phyloP scores from a whole-genome alignment of 2,888 invertebrate genomes.

The Herminia tarsipennalis region DNA sequence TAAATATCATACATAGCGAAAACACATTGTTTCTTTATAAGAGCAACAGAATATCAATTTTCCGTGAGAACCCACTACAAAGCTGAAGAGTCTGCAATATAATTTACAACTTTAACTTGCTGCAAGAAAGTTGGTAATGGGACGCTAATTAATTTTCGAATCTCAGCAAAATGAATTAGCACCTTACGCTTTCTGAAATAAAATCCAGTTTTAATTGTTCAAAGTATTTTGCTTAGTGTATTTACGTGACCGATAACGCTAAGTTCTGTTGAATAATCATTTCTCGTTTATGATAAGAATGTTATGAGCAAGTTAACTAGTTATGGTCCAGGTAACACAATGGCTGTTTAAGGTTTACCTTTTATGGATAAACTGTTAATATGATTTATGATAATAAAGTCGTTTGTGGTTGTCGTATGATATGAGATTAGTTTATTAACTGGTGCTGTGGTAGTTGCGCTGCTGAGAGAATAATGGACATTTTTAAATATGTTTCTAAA shows the following conservation, averaged over 20 bases:
- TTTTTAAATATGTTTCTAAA: too few species aligned
- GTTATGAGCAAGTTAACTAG: constrained; percentile 20
- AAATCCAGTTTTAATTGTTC: constrained; percentile 13
- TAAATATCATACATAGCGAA: neutral
- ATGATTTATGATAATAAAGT: constrained; percentile 34
- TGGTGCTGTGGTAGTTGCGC: neutral
- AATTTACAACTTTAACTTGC: constrained; percentile 37
- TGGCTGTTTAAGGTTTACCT: constrained; percentile 20
- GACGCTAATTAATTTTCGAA: constrained; percentile 39
- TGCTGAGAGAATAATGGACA: too few species aligned
- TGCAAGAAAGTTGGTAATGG: constrained; percentile 40
- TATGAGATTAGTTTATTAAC: constrained; percentile 1
- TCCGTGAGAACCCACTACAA: constrained; percentile 24
- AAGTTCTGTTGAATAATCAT: constrained; percentile 18
- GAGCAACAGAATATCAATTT: constrained; percentile 30
- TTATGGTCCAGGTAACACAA: constrained; percentile 36
- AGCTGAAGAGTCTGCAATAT: constrained; percentile 18
- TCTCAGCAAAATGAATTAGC: constrained; percentile 23
- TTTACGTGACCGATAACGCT: constrained; percentile 34
- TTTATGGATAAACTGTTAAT: constrained; percentile 35
- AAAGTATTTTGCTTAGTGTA: constrained; percentile 6
- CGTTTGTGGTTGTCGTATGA: constrained; percentile 10
- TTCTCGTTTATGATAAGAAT: constrained; percentile 33
- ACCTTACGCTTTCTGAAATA: constrained; percentile 25
- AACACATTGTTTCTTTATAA: constrained; percentile 1